Evolutionary conservation across 2,888 invertebrate genomes (phyloP), one percentile per base, ranked within the genome.

Genomic region (Oegoconia quadripuncta): DNA sequence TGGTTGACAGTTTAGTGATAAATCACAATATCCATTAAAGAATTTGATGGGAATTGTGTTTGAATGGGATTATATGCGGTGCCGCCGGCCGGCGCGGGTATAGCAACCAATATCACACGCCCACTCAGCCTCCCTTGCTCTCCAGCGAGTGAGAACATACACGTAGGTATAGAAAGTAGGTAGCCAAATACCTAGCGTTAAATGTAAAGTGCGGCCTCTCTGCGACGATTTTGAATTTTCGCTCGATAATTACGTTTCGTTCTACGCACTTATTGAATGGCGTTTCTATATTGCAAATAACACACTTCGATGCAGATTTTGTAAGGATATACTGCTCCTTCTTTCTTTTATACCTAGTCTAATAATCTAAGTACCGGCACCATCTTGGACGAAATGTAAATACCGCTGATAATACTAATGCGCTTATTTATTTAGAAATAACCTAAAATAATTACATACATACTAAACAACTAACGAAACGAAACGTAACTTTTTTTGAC

Each of bases 41-140:
- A 65, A 64, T 70, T 74, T 65, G 63, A 66, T 66, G 56, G 57
- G 61, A 70, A 73, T 70, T 73, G 51, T 58, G 62, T 64, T 67
- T 65, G 55, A 65, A 61, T 67, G 20, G 53, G 64, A 63, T 64
- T 64, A 59, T 13, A 67, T 62, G 69, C 69, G 58, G 61, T 60
- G 64, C 75, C 73, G 65, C 75, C 73, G 72, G 64, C 69, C 78
- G 77, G 76, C 73, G 64, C 73, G 70, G 61, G 62, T 73, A 74
- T 66, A 71, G 65, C 67, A 69, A 71, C 73, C 65, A 72, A 75
- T 68, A 67, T 70, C 39, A 46, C 55, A 59, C 58, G 77, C 82
- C 74, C 81, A 78, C 77, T 72, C 83, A 83, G 81, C 83, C 80
- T 81, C 82, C 79, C 77, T 74, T 68, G 64, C 69, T 77, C 75